These are phyloP conservation scores for Melanostigma gelatinosum DNA, from an alignment of 2,113 vertebrate species.

Conservation along the genomic window DNA sequence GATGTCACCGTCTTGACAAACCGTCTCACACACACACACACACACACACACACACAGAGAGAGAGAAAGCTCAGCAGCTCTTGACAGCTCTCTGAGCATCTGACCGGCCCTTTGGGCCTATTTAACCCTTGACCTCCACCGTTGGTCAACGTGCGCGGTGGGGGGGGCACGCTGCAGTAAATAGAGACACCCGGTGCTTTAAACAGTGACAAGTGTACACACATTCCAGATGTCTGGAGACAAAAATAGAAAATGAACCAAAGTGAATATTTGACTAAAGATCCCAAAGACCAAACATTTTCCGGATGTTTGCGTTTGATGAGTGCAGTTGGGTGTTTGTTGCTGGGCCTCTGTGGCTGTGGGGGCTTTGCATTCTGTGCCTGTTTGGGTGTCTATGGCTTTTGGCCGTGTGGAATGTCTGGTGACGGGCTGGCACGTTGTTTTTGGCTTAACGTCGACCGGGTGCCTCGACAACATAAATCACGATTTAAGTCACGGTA, in stretches of 20 bases:
- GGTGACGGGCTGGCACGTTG: constrained; percentile 50
- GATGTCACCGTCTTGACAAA: constrained; percentile 52
- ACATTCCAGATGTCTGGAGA: constrained; percentile 53
- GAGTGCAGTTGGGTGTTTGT: constrained; percentile 39
- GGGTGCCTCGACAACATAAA: constrained; percentile 16
- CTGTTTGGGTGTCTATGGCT: constrained; percentile 58
- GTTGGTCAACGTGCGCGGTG: constrained; percentile 13
- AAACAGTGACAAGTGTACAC: constrained; percentile 23
- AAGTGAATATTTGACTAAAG: constrained; percentile 15
- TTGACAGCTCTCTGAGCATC: constrained; percentile 61
- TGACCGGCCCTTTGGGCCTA: constrained; percentile 59
- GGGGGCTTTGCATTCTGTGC: constrained; percentile 39
- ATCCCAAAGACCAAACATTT: constrained; percentile 76
- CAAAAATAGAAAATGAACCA: constrained; percentile 48
- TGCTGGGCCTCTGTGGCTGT: constrained; percentile 20
- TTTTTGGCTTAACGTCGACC: constrained; percentile 2
- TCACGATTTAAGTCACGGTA: constrained; percentile 37
- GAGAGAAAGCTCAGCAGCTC: constrained; percentile 20
- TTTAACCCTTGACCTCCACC: constrained; percentile 61
- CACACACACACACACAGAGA: constrained; percentile 15
- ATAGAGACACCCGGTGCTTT: constrained; percentile 39
- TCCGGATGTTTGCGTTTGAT: constrained; percentile 47
- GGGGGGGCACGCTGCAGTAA: constrained; percentile 1
- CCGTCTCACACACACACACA: constrained; percentile 24
- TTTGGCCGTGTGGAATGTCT: constrained; percentile 58